Evolutionary conservation across 2,888 invertebrate genomes (phyloP), one percentile per base, ranked within the genome.

Genomic region (Eupithecia insigniata): DNA sequence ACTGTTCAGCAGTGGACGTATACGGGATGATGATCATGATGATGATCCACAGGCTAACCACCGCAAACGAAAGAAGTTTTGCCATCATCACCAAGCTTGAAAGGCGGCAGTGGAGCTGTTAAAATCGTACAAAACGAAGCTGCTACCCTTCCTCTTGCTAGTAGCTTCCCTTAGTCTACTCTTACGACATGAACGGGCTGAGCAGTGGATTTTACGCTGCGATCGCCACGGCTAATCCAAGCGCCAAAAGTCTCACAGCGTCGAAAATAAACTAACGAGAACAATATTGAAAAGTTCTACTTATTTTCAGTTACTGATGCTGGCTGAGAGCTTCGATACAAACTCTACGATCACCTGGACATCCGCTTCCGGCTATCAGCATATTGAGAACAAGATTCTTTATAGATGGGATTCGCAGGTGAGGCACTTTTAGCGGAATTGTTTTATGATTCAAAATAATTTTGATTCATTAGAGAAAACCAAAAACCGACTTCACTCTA

Each of bases 281-380:
- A 18, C 18, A 43, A 22, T 51, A 22, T 51, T 22, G 3, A 26
- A 12, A 4, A 26, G 12, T 55, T n/a, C 18, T 7, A 22, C 14
- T 26, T 26, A 14, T 46, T 66, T n/a, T 39, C 83, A 93, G 93
- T 60, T 91, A 2, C 75, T 89, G 3, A 77, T 82, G 8, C 75
- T 86, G 66, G 77, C 81, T 0, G 90, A 92, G n/a, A 91, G 91
- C 69, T 85, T 95, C 69, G 90, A 91, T 69, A 95, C 95, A 0
- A 95, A 96, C 84, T 89, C 96, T 0, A 95, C 95, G 22, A 79
- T 96, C 0, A 95, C 95, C 14, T 96, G 96, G 96, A 95, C 96
- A 0, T 87, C 92, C 0, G 76, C 84, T 36, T 80, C 89, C 0
- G 74, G 76, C 0, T 89, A 94, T 80, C 90, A 94, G 51, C 84